Base-by-base conservation (phyloP, 2,113 vertebrate species). In the Pomatostomus ruficeps region DNA sequence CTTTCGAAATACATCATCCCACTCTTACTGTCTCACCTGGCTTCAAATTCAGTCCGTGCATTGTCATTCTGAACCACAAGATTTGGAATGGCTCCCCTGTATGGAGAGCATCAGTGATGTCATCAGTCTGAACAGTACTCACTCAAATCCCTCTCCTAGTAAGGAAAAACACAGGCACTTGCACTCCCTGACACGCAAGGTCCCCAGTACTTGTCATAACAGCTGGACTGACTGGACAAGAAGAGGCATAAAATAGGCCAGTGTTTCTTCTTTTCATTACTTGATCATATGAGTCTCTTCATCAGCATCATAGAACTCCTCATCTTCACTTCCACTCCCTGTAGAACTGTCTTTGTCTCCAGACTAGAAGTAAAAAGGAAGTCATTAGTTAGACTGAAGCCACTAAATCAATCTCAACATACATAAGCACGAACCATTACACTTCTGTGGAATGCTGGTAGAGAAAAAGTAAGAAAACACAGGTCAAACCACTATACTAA, bases 261-360 rank as follows among this genome's bases (percentile, higher is more conserved):
- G 46, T 4, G 16, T 46, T 81, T 79, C 88, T 87, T 96, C 95
- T 85, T 63, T 58, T 54, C 61, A 35, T 97, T 97, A 98, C 84
- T 98, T 97, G 85, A 98, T 98, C 98, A 98, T 98, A 40, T 98
- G 97, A 23, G 98, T 98, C 87, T 98, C 98, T 96, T 98, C 98
- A 67, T 98, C 68, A 2, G 97, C 97, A 65, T 98, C 98, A 33
- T 97, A 98, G 43, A 98, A 98, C 54, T 98, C 98, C 51, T 98
- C 98, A 86, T 98, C 97, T 91, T 98, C 97, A 52, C 97, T 98
- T 85, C 94, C 98, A 15, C 97, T 98, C 42, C 88, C 97, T 23
- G 78, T 19, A 36, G 93, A 82, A 65, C 95, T 91, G 42, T 97
- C 96, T 83, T 96, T 97, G 78, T 96, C 96, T n/a, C 43, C 85